Conservation (phyloP, 2,113 vertebrate genomes). For the Epinephelus fuscoguttatus region DNA sequence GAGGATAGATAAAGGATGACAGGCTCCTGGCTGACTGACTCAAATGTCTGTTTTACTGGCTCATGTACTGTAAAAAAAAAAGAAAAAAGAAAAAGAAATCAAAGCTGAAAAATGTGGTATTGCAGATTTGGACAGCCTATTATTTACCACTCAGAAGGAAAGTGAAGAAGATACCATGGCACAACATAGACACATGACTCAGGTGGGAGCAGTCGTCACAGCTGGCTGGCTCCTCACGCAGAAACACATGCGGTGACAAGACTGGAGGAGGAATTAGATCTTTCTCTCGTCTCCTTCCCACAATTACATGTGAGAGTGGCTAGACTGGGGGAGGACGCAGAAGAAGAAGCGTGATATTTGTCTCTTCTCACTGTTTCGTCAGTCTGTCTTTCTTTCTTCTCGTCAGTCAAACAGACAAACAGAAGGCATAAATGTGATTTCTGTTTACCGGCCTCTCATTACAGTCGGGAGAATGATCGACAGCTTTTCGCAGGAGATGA, state of each 20-base stretch:
- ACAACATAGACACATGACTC: constrained; percentile 56
- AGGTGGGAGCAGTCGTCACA: constrained; percentile 45
- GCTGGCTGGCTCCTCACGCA: constrained; percentile 48
- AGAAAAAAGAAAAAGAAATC: background rate
- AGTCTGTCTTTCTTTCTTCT: background rate
- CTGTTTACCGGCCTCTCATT: constrained; percentile 10
- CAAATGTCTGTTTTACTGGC: constrained; percentile 6
- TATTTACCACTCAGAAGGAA: constrained; percentile 46
- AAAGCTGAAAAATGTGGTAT: constrained; percentile 5
- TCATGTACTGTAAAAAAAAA: background rate
- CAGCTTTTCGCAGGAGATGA: constrained; percentile 18
- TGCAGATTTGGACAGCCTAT: constrained; percentile 33
- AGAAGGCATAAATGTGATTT: constrained; percentile 10
- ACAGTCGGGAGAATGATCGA: constrained; percentile 1
- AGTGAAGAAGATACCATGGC: constrained; percentile 29
- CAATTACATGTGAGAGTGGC: constrained; percentile 13
- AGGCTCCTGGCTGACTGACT: background rate
- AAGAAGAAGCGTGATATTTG: constrained; percentile 34
- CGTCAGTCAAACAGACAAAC: background rate
- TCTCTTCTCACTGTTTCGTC: background rate
- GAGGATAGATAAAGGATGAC: background rate
- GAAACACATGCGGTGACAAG: constrained; percentile 35
- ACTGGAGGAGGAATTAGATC: constrained; percentile 28
- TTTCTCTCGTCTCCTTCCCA: constrained; percentile 28
- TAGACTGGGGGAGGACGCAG: background rate